Percentiles rank a stretch among this genome's conserved stretches.
phyloP scores from a whole-genome alignment of 2,113 vertebrate species.

The Ochotona curzoniae region DNA sequence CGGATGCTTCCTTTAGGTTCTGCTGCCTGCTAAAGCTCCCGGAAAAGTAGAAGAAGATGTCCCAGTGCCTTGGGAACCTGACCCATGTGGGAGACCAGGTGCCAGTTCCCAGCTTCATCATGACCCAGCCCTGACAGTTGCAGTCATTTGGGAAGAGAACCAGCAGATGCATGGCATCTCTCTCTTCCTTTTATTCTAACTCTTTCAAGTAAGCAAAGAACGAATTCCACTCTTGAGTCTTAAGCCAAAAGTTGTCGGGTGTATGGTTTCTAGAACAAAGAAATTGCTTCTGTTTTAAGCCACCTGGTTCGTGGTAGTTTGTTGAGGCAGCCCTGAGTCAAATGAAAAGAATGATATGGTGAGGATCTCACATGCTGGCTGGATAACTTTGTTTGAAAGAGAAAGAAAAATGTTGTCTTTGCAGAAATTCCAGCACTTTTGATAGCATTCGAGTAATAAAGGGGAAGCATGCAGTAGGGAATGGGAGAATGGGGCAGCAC shows the following conservation, averaged over 20 bases:
- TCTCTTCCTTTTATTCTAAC: too few species aligned
- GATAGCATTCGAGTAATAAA: neutral
- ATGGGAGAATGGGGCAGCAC: neutral
- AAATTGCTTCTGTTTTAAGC: neutral
- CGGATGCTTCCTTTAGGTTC: too few species aligned
- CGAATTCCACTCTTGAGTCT: neutral
- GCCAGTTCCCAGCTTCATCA: too few species aligned
- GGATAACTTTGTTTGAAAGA: neutral
- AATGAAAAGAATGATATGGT: neutral
- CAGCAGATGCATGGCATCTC: too few species aligned
- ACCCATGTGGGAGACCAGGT: too few species aligned
- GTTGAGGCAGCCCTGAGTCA: neutral
- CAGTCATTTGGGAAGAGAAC: too few species aligned
- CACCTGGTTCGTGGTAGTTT: neutral
- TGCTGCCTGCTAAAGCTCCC: too few species aligned
- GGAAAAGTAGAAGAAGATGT: too few species aligned
- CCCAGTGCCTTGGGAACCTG: too few species aligned
- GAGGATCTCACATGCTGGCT: neutral
- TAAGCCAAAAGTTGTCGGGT: neutral
- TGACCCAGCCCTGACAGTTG: too few species aligned
- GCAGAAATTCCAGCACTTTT: neutral
- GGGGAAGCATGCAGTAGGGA: neutral
- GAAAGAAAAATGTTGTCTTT: neutral
- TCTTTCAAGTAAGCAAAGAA: too few species aligned
- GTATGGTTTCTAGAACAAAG: neutral